Evolutionary conservation across 2,797 vertebrate genomes (phyloP), one percentile per base, ranked within the genome.

Genomic region (Prunella strophiata): DNA sequence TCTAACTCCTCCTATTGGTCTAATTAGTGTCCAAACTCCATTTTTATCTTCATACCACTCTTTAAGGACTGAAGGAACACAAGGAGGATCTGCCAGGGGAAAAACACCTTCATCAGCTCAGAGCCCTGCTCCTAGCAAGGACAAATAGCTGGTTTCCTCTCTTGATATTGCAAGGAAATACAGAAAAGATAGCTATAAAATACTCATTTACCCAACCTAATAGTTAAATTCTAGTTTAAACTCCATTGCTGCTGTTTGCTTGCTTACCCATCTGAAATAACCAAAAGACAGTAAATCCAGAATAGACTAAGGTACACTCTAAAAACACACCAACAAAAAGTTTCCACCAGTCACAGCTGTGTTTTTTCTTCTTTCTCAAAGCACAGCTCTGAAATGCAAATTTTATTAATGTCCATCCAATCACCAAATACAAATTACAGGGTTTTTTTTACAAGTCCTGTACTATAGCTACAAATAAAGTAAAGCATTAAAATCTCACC

Each of bases 401-500:
- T 78, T 66, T 68, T 34, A 75, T 48, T 75, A 72, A 71, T 11
- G 21, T 6, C 43, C 29, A 45, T 27, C 36, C 26, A 73, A 59
- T 16, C 45, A 82, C 6, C 34, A 71, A 76, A 78, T 45, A 25
- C 17, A 65, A 85, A 72, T 65, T 13, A 51, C 6, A 9, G 4
- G 2, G 2, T 45, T 80, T 80, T 80, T 77, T 71, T 34, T 40
- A 47, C 25, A 72, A 34, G 14, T 43, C 54, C 50, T 43, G 7
- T 19, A 81, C 47, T 27, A 27, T 2, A 70, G 59, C 19, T 25
- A 22, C 29, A 85, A 77, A 87, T 45, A 70, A 76, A 79, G 30
- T n/a, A 78, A 91, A 97, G 25, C 52, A 42, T 63, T 76, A 67
- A 5, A 65, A 73, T 96, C 98, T 97, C 97, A 99, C 99, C 99